Percentiles rank a stretch among this genome's conserved stretches.
Evolutionary conservation across 2,113 vertebrate genomes (phyloP).

Genomic region (Poeciliopsis occidentalis): DNA sequence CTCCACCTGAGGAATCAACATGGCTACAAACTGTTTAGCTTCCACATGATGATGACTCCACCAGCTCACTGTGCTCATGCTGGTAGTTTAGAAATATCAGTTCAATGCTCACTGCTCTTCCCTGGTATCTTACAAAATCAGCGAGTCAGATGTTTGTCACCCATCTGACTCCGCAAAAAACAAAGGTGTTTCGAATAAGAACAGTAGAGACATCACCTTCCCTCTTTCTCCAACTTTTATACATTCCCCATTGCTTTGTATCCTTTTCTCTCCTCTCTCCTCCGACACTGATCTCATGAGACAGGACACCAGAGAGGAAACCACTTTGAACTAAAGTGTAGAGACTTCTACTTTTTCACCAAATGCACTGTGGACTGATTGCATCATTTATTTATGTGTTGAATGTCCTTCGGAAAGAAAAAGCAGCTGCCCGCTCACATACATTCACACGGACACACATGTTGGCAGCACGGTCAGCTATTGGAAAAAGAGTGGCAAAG

Average conservation of each 20-base stretch:
- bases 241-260: slow-evolving; percentile 33
- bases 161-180: slow-evolving; percentile 38
- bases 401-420: slow-evolving; percentile 37
- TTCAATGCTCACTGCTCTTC: slow-evolving; percentile 37
- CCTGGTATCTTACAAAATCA: slow-evolving; percentile 42
- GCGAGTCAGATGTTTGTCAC: slow-evolving; percentile 46
- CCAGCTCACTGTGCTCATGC: slow-evolving; percentile 38
- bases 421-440: not conserved
- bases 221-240: slow-evolving; percentile 27
- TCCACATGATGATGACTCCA: slow-evolving; percentile 24
- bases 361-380: slow-evolving; percentile 68
- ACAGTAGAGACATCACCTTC: slow-evolving; percentile 37
- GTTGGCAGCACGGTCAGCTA: slow-evolving; percentile 18
- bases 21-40: slow-evolving; percentile 37
- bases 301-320: slow-evolving; percentile 49
- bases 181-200: slow-evolving; percentile 42
- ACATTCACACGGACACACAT: slow-evolving; percentile 2
- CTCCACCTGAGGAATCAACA: slow-evolving; percentile 59
- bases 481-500: slow-evolving; percentile 35
- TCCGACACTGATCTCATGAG: slow-evolving; percentile 38
- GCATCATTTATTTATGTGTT: slow-evolving; percentile 71
- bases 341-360: slow-evolving; percentile 49
- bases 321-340: slow-evolving; percentile 63
- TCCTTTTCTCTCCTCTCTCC: slow-evolving; percentile 19
- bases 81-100: slow-evolving; percentile 53